Evolutionary conservation across 2,113 vertebrate genomes (phyloP).

Genomic region (Barbus barbus): DNA sequence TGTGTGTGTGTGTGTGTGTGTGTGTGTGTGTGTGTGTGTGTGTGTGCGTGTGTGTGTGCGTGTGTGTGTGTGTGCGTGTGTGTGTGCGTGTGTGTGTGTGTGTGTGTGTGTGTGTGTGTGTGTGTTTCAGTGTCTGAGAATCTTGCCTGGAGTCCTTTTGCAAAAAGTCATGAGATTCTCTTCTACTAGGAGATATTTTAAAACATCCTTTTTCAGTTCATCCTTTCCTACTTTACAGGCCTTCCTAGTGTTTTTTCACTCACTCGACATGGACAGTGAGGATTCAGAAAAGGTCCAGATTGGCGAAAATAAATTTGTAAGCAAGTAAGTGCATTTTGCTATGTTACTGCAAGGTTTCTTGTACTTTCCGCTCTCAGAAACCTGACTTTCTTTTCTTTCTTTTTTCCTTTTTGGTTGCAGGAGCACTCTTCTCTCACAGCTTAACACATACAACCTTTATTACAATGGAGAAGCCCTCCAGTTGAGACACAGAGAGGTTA

Average conservation of each 20-base stretch:
- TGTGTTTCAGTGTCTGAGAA: no score
- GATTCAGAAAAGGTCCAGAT: constrained; percentile 79
- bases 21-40: no score
- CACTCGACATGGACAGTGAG: constrained; percentile 68
- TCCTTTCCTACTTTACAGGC: constrained; percentile 15
- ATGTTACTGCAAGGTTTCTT: not conserved
- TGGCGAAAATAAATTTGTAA: constrained; percentile 89
- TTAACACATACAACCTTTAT: constrained; percentile 95
- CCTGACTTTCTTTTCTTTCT: not conserved
- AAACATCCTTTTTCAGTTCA: not conserved
- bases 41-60: no score
- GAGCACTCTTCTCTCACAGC: constrained; percentile 83
- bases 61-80: no score
- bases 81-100: no score
- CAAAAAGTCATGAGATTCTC: constrained; percentile 34
- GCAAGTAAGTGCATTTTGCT: constrained; percentile 82
- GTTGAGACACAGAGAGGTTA: constrained; percentile 91
- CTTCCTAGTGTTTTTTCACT: constrained; percentile 1
- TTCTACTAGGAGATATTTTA: no score
- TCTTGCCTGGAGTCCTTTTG: constrained; percentile 16
- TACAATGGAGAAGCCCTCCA: constrained; percentile 93
- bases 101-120: no score
- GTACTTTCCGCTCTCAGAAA: not conserved
- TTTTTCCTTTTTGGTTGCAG: constrained; percentile 63
- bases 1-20: no score